Evolutionary conservation across 2,113 vertebrate genomes (phyloP), one percentile per base, ranked within the genome.

Genomic region (Ptilonorhynchus violaceus): DNA sequence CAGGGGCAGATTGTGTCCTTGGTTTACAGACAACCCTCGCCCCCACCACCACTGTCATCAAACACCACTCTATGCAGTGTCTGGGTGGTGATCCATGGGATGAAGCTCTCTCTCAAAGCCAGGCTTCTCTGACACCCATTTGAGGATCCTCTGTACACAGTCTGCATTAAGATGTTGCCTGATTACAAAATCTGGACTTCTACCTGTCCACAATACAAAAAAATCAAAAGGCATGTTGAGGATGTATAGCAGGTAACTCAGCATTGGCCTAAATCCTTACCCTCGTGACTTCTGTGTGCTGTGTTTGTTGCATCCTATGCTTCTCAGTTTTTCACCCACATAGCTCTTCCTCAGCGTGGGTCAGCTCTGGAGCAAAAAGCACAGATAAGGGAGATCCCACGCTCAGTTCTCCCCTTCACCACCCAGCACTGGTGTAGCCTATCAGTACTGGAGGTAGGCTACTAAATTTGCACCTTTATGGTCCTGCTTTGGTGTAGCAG

Each of bases 371-470:
- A 92, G 47, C 33, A 85, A 47, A 60, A 68, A 76, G 25, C 7
- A 73, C 64, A 89, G 13, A 13, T 15, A 18, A n/a, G 5, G 8
- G 20, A 66, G 8, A 42, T 6, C 4, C 27, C 39, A 33, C 19
- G 6, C 11, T 42, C 6, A 1, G 9, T 21, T 69, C 10, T 33
- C 11, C 67, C 60, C 33, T 67, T 81, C 39, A 74, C 46, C 14
- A 13, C 5, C 0, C 10, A 58, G 22, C 1, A 0, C 25, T 62
- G 39, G 5, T 37, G 33, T 19, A 64, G 13, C 35, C 18, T 55
- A 7, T 24, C 46, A 55, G 3, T 50, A 24, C 15, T 17, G 8
- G 9, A 59, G 10, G 25, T 0, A 31, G 23, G 13, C 12, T n/a
- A 25, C 23, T 69, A 58, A 53, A 77, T 81, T 28, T 63, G 7